Conservation (phyloP, 2,888 invertebrate genomes). For the Euclidia mi region DNA sequence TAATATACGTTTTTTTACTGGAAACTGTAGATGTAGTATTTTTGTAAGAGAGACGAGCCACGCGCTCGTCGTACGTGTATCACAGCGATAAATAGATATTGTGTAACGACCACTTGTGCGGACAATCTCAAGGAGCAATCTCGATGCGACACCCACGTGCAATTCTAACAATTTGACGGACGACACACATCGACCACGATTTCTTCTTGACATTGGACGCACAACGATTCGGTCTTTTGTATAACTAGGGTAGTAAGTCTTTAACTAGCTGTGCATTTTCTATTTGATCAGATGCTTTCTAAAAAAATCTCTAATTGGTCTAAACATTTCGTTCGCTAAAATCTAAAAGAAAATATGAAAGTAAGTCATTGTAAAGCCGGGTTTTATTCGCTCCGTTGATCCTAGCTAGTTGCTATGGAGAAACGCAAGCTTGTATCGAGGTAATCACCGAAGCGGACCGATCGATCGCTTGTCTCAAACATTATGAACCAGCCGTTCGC, state of each 20-base stretch:
- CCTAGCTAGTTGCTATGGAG: slow-evolving; percentile 25
- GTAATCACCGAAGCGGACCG: slow-evolving; percentile 25
- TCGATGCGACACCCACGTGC: slow-evolving; percentile 48
- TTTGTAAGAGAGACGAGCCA: slow-evolving; percentile 83
- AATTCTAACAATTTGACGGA: slow-evolving; percentile 32
- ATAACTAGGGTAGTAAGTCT: slow-evolving; percentile 77
- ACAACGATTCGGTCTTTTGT: slow-evolving; percentile 69
- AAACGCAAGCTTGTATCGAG: slow-evolving; percentile 26
- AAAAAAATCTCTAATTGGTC: slow-evolving; percentile 56
- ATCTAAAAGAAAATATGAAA: slow-evolving; percentile 37
- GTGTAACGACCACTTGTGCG: slow-evolving; percentile 71
- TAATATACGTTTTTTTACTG: slow-evolving; percentile 88
- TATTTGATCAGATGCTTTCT: slow-evolving; percentile 79
- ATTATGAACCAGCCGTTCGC: slow-evolving; percentile 22
- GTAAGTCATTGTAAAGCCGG: slow-evolving; percentile 36
- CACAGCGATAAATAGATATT: slow-evolving; percentile 88
- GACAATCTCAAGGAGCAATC: slow-evolving; percentile 73
- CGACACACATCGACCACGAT: slow-evolving; percentile 54
- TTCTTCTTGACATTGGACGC: slow-evolving; percentile 71
- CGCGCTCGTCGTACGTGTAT: slow-evolving; percentile 87
- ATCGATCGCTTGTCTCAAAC: slow-evolving; percentile 32
- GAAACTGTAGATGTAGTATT: slow-evolving; percentile 87
- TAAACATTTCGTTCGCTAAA: slow-evolving; percentile 30
- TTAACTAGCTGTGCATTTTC: slow-evolving; percentile 77
- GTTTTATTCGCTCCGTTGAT: slow-evolving; percentile 33